A percentile compares a stretch with the other conserved stretches of the same genome.
Conservation (phyloP, 2,888 invertebrate species). For the Drosophila histrio region DNA sequence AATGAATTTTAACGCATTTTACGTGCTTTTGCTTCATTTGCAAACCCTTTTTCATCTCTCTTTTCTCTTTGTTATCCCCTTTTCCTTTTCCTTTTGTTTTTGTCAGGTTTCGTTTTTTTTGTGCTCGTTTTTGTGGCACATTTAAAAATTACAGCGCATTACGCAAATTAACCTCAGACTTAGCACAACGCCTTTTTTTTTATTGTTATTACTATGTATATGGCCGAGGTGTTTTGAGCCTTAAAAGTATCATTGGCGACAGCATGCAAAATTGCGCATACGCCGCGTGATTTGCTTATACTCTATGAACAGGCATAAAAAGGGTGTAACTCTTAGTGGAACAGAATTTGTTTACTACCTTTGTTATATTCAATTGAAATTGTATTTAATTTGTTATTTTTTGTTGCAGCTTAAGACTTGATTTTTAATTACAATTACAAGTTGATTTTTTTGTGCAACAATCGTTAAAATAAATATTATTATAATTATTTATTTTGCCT, state of each 20-base stretch:
- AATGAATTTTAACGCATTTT: conserved; percentile 69
- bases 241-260: conserved; percentile 10
- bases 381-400: not conserved
- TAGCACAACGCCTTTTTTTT: conserved; percentile 63
- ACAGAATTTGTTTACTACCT: too few relatives aligned
- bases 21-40: conserved; percentile 55
- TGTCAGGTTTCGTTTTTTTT: conserved; percentile 14
- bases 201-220: conserved; percentile 39
- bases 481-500: not conserved
- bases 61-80: conserved; percentile 17
- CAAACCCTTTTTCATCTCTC: conserved; percentile 45
- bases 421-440: conserved; percentile 27
- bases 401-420: conserved; percentile 20
- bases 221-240: conserved; percentile 17
- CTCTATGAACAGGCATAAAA: not conserved
- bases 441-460: conserved; percentile 2
- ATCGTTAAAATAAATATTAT: conserved; percentile 4
- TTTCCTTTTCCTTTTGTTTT: conserved; percentile 12
- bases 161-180: conserved; percentile 79
- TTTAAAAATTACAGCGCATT: conserved; percentile 77
- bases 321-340: not conserved
- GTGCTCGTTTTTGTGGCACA: conserved; percentile 55
- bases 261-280: conserved; percentile 46
- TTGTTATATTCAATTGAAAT: not conserved
- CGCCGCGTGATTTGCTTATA: conserved; percentile 26